Evolutionary conservation across 2,888 invertebrate genomes (phyloP).

Genomic region (Thumatha senex): DNA sequence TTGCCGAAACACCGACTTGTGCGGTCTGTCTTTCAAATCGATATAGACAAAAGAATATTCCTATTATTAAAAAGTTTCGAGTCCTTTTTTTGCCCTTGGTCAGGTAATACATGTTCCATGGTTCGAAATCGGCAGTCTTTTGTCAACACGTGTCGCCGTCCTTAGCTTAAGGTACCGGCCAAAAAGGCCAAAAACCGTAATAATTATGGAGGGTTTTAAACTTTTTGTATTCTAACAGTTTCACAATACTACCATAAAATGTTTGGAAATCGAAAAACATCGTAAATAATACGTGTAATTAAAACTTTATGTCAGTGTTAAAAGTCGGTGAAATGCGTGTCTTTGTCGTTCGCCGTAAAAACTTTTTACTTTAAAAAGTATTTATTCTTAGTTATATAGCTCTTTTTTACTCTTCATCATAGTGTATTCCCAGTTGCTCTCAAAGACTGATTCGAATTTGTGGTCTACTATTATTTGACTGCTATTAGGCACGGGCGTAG

Average conservation of each 20-base stretch:
- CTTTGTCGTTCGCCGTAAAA: too few species aligned
- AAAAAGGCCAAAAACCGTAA: slow-evolving; percentile 43
- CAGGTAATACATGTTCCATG: slow-evolving; percentile 59
- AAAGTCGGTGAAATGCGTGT: too few species aligned
- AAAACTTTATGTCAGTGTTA: too few species aligned
- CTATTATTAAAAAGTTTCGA: slow-evolving; percentile 48
- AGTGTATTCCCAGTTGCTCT: too few species aligned
- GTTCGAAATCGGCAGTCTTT: slow-evolving; percentile 37
- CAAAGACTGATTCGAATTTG: too few species aligned
- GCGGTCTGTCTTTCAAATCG: slow-evolving; percentile 46
- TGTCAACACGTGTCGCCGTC: slow-evolving; percentile 33
- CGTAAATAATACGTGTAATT: too few species aligned
- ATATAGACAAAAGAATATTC: slow-evolving; percentile 22
- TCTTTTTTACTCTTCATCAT: too few species aligned
- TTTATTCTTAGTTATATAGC: too few species aligned
- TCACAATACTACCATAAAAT: slow-evolving; percentile 2
- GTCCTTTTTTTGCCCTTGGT: slow-evolving; percentile 49
- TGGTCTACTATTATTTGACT: too few species aligned
- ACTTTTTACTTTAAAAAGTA: too few species aligned
- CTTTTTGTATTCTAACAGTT: slow-evolving; percentile 20
- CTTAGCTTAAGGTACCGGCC: slow-evolving; percentile 15
- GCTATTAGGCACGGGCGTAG: too few species aligned
- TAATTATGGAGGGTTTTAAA: slow-evolving; percentile 40
- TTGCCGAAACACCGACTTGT: slow-evolving; percentile 39
- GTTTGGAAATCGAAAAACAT: too few species aligned